Conservation (phyloP, 2,888 invertebrate species). For the Drosophila algonquin region DNA sequence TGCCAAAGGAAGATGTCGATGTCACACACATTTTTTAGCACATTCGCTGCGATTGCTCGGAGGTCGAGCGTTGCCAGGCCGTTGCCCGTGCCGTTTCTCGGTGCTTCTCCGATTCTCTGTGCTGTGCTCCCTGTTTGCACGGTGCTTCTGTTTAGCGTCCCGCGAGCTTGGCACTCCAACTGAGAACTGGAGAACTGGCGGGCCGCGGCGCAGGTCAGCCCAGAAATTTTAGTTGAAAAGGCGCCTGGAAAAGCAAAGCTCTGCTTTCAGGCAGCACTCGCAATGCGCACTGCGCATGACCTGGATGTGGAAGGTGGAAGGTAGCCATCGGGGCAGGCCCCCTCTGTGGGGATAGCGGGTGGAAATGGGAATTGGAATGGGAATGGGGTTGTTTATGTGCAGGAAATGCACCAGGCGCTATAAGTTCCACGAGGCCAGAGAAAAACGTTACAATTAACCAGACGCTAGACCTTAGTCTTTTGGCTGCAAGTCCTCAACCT, state of each 20-base stretch:
- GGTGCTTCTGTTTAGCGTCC: slow-evolving; percentile 58
- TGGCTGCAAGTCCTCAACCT: slow-evolving; percentile 30
- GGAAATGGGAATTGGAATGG: not conserved
- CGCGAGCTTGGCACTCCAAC: slow-evolving; percentile 76
- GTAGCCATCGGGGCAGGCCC: not conserved
- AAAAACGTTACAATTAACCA: slow-evolving; percentile 71
- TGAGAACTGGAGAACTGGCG: slow-evolving; percentile 55
- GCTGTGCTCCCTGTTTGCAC: slow-evolving; percentile 27
- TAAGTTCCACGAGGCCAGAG: slow-evolving; percentile 66
- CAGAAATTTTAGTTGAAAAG: slow-evolving; percentile 39
- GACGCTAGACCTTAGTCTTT: slow-evolving; percentile 52
- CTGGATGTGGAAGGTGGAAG: slow-evolving; percentile 1
- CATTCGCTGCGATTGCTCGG: not conserved
- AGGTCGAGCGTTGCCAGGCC: slow-evolving; percentile 40
- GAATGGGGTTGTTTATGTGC: slow-evolving; percentile 66
- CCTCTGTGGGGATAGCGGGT: not conserved
- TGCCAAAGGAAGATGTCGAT: not conserved
- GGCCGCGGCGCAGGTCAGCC: slow-evolving; percentile 6
- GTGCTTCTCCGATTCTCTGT: slow-evolving; percentile 8
- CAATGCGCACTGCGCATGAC: slow-evolving; percentile 45
- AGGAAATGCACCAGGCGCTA: slow-evolving; percentile 67
- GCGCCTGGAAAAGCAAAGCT: slow-evolving; percentile 21
- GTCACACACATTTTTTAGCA: not conserved
- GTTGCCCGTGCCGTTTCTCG: slow-evolving; percentile 14
- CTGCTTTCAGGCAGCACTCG: slow-evolving; percentile 19